These are phyloP conservation scores for Crossocerus cetratus DNA, from an alignment of 2,888 invertebrate genomes.

Conservation along the genomic window DNA sequence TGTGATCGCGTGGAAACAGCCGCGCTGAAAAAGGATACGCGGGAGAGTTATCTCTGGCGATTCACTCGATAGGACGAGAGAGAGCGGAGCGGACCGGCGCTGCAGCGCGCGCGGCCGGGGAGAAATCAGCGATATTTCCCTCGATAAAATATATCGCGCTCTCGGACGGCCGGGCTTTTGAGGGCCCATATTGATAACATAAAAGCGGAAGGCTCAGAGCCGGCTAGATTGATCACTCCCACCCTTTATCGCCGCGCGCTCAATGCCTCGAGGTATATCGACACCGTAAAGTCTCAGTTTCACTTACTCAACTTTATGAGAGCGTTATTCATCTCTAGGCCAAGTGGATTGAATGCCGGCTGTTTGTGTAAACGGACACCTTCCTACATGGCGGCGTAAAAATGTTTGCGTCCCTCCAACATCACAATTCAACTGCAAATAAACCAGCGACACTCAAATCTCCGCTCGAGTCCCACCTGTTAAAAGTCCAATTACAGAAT, in stretches of 20 bases:
- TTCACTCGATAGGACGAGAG: no score
- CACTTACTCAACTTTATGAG: constrained; percentile 2
- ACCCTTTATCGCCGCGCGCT: background rate
- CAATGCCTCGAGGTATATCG: background rate
- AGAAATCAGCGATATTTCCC: constrained; percentile 28
- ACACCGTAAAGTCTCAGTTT: background rate
- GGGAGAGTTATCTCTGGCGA: no score
- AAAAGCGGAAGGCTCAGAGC: constrained; percentile 48
- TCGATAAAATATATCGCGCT: constrained; percentile 23
- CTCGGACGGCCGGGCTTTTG: constrained; percentile 35
- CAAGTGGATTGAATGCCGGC: background rate
- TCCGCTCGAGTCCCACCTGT: background rate
- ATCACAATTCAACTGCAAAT: no score
- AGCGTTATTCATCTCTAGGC: background rate
- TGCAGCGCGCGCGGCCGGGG: background rate
- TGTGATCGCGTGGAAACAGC: no score
- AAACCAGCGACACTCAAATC: background rate
- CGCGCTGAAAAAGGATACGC: no score
- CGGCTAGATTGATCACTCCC: constrained; percentile 12
- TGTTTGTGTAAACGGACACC: no score
- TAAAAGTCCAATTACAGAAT: background rate
- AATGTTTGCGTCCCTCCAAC: no score
- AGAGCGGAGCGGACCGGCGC: no score
- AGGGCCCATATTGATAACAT: constrained; percentile 63
- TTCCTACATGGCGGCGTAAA: no score